Conservation (phyloP, 2,113 vertebrate genomes). For the Ameiurus melas region DNA sequence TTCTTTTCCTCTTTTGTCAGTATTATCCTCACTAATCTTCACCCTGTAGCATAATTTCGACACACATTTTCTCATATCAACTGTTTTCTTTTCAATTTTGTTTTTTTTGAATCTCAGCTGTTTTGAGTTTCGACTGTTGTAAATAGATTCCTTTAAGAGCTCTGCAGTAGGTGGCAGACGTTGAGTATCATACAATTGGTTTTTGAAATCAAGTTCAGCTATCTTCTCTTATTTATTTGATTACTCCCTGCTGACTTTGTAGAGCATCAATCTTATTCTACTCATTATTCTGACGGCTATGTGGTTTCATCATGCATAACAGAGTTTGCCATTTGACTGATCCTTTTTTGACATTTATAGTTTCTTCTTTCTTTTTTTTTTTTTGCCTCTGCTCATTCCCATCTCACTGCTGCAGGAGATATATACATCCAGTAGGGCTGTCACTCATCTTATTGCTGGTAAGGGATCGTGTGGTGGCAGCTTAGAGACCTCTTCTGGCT, state of each 20-base stretch:
- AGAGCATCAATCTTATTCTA: slow-evolving; percentile 6
- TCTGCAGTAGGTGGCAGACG: slow-evolving; percentile 23
- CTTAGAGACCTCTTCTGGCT: slow-evolving; percentile 48
- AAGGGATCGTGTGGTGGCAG: slow-evolving; percentile 8
- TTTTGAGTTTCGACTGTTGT: background rate
- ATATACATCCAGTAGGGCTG: background rate
- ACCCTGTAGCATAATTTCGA: background rate
- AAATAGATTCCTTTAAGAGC: background rate
- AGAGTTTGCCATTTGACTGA: slow-evolving; percentile 5
- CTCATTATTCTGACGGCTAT: background rate
- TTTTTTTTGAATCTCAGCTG: background rate
- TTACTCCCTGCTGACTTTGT: slow-evolving; percentile 28
- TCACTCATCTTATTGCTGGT: slow-evolving; percentile 11
- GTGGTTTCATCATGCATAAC: background rate
- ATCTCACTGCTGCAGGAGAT: slow-evolving; percentile 13
- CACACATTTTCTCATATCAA: background rate
- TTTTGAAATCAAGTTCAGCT: background rate
- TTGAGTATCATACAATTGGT: slow-evolving; percentile 20
- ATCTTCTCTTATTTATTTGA: background rate
- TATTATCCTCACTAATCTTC: background rate
- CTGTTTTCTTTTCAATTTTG: background rate
- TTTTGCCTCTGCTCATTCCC: slow-evolving; percentile 8
- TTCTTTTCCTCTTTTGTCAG: background rate
- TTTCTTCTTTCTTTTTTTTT: background rate
- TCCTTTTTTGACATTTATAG: background rate